These are phyloP conservation scores for Platysternon megacephalum DNA, from an alignment of 2,113 vertebrate species.

Conservation along the genomic window DNA sequence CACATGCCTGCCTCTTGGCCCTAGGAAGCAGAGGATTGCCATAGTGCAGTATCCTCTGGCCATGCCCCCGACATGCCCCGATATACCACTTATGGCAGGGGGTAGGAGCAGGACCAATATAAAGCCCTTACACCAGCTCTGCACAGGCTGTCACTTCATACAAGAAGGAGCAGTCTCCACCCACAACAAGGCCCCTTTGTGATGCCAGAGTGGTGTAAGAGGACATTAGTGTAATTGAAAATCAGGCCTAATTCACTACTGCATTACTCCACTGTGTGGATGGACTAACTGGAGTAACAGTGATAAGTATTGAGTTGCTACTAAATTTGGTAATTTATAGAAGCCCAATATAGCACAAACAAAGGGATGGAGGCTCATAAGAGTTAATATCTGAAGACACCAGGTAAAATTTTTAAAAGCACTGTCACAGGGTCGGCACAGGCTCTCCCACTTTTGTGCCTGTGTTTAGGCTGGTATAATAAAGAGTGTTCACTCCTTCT, in stretches of 20 bases:
- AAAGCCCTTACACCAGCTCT: not conserved
- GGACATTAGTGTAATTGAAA: not conserved
- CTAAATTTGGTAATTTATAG: too few species aligned
- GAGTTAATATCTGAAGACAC: too few species aligned
- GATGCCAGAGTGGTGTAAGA: not conserved
- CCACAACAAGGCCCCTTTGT: not conserved
- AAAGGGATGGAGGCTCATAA: too few species aligned
- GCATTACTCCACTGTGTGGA: too few species aligned
- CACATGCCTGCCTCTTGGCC: not conserved
- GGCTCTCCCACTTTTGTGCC: too few species aligned
- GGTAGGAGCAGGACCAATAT: not conserved
- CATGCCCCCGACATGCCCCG: not conserved
- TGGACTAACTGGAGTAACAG: too few species aligned
- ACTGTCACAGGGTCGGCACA: too few species aligned
- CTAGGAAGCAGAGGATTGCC: not conserved
- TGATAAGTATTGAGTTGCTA: too few species aligned
- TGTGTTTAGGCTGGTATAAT: too few species aligned
- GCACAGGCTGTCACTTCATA: not conserved
- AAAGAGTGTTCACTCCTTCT: too few species aligned
- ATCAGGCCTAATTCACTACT: too few species aligned
- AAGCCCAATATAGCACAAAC: too few species aligned
- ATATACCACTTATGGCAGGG: not conserved
- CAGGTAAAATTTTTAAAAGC: not conserved
- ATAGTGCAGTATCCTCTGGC: not conserved
- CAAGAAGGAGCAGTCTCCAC: not conserved